Conservation (phyloP, 2,113 vertebrate genomes). For the Macroglossus sobrinus region DNA sequence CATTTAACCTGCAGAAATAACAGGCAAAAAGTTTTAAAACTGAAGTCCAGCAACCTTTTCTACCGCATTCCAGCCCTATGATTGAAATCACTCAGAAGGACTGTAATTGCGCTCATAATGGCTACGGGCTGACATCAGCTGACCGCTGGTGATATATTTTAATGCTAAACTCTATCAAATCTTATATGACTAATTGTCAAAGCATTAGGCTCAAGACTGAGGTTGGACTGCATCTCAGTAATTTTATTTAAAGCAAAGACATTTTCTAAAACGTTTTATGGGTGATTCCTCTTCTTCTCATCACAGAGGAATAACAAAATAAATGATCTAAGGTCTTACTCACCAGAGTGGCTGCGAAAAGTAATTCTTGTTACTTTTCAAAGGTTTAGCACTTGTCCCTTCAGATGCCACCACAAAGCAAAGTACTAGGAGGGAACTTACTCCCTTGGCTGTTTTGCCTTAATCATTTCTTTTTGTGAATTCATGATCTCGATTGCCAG, state of each 20-base stretch:
- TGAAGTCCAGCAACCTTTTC: not conserved
- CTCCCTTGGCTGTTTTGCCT: conserved; percentile 38
- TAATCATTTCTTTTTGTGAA: conserved; percentile 27
- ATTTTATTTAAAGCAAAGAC: conserved; percentile 43
- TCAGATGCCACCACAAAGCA: conserved; percentile 20
- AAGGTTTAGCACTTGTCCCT: conserved; percentile 39
- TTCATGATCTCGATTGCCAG: not conserved
- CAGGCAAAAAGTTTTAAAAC: conserved; percentile 56
- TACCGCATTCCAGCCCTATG: conserved; percentile 28
- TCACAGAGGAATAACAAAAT: conserved; percentile 52
- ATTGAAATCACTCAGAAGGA: conserved; percentile 70
- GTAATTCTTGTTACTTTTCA: conserved; percentile 35
- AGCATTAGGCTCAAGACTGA: conserved; percentile 32
- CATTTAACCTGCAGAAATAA: conserved; percentile 66
- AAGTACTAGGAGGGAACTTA: not conserved
- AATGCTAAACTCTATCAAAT: conserved; percentile 56
- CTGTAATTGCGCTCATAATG: conserved; percentile 54
- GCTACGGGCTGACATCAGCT: conserved; percentile 50
- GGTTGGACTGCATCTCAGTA: not conserved
- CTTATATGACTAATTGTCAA: conserved; percentile 41
- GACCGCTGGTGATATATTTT: conserved; percentile 55
- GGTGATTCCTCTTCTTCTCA: not conserved
- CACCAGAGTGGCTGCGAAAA: conserved; percentile 20
- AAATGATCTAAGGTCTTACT: conserved; percentile 42
- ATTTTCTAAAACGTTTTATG: conserved; percentile 35